These are phyloP conservation scores for Phenacoccus solenopsis DNA, from an alignment of 1,140 invertebrate species.

Conservation along the genomic window DNA sequence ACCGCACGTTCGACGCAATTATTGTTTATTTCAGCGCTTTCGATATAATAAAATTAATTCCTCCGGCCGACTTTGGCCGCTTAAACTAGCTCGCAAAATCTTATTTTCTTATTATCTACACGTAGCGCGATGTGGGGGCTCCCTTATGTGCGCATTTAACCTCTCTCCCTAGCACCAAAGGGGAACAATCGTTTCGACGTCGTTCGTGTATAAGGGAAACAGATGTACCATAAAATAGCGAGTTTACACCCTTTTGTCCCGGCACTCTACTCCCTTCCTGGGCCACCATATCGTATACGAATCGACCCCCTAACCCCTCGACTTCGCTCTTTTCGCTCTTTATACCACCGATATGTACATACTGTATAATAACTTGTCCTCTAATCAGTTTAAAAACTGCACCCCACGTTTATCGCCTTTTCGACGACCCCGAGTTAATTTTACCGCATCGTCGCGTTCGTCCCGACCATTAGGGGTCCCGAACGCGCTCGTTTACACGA, in stretches of 20 bases:
- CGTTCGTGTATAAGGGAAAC: background rate
- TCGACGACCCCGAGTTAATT: background rate
- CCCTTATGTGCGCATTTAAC: background rate
- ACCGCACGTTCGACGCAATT: constrained; percentile 7
- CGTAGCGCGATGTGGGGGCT: background rate
- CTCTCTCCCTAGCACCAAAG: background rate
- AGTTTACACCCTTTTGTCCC: background rate
- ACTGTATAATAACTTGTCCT: too few relatives aligned
- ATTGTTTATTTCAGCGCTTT: constrained; percentile 15
- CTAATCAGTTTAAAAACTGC: background rate
- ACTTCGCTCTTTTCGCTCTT: background rate
- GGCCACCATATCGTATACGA: too few relatives aligned
- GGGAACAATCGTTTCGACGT: background rate
- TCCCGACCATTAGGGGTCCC: background rate
- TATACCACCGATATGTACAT: too few relatives aligned
- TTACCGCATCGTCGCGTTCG: background rate
- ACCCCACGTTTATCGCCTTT: background rate
- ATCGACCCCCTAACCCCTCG: background rate
- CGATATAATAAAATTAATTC: constrained; percentile 16
- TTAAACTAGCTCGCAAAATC: background rate
- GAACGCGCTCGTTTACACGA: background rate
- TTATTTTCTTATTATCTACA: constrained; percentile 9
- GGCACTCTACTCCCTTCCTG: too few relatives aligned
- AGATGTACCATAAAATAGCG: constrained; percentile 9
- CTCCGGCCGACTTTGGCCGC: background rate